These are phyloP conservation scores for Danio tinwini DNA, from an alignment of 2,797 vertebrate genomes.

Conservation along the genomic window DNA sequence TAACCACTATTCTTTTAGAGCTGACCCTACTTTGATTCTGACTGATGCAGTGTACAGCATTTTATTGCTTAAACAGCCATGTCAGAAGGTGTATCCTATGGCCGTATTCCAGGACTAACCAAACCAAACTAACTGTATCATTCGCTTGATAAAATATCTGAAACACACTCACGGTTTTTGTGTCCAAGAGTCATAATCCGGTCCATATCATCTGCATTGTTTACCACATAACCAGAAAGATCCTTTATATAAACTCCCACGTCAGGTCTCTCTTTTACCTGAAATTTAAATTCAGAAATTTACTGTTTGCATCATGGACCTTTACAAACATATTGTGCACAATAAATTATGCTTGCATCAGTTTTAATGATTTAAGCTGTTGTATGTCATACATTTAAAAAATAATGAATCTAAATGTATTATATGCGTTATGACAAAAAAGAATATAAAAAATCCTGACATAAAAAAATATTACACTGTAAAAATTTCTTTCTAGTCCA, in stretches of 20 bases:
- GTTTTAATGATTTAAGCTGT: neutral
- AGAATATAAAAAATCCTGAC: too few relatives aligned
- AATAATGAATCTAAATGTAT: neutral
- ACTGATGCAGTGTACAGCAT: too few relatives aligned
- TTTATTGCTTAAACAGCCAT: too few relatives aligned
- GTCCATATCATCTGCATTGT: constrained; percentile 99
- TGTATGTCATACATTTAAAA: neutral
- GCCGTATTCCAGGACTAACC: too few relatives aligned
- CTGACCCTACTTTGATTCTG: too few relatives aligned
- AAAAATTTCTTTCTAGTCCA: too few relatives aligned
- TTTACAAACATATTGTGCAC: neutral
- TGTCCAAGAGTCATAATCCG: constrained; percentile 98
- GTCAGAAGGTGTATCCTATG: too few relatives aligned
- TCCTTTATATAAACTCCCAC: constrained; percentile 99
- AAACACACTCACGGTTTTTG: constrained; percentile 90
- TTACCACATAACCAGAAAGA: constrained; percentile 94
- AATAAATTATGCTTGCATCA: neutral
- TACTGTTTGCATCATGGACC: neutral
- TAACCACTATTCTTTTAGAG: too few relatives aligned
- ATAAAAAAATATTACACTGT: too few relatives aligned
- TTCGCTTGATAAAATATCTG: neutral
- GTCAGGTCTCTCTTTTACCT: constrained; percentile 99
- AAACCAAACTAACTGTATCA: neutral
- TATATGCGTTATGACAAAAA: neutral
- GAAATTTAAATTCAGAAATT: constrained; percentile 19